Evolutionary conservation across 1,140 invertebrate species (phyloP).

Genomic region (Cheumatopsyche charites): DNA sequence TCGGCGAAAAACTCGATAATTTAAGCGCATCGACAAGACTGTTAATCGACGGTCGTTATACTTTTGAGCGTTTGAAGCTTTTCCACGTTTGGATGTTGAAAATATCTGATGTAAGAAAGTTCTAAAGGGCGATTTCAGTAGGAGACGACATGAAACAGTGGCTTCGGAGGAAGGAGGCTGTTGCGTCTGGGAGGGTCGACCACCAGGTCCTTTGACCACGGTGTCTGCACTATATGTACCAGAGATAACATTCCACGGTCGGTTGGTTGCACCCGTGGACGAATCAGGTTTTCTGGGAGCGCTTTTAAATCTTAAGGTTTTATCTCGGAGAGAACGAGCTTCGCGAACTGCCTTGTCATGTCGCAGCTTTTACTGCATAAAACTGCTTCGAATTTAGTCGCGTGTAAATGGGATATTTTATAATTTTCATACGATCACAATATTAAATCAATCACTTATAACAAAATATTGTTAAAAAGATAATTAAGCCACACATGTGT

Average conservation of each 20-base stretch:
- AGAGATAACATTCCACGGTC: slow-evolving; percentile 13
- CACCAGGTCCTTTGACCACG: neutral
- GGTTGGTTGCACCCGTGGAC: neutral
- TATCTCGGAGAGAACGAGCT: neutral
- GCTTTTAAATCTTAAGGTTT: slow-evolving; percentile 12
- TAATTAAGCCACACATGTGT: too few relatives aligned
- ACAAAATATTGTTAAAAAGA: too few relatives aligned
- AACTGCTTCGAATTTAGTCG: neutral
- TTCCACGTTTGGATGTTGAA: too few relatives aligned
- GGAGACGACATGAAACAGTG: neutral
- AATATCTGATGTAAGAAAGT: too few relatives aligned
- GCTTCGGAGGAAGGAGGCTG: neutral
- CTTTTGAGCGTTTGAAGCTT: too few relatives aligned
- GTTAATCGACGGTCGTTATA: too few relatives aligned
- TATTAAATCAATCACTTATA: too few relatives aligned
- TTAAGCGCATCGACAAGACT: too few relatives aligned
- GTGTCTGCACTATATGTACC: neutral
- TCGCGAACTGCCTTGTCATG: slow-evolving; percentile 1
- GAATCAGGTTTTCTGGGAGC: slow-evolving; percentile 15
- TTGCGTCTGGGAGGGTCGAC: slow-evolving; percentile 4
- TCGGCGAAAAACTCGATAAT: too few relatives aligned
- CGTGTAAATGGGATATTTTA: too few relatives aligned
- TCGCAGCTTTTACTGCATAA: slow-evolving; percentile 5
- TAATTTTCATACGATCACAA: too few relatives aligned
- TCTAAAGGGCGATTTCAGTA: neutral